These are phyloP conservation scores for Esox masquinongy DNA, from an alignment of 2,797 vertebrate species.

Conservation along the genomic window DNA sequence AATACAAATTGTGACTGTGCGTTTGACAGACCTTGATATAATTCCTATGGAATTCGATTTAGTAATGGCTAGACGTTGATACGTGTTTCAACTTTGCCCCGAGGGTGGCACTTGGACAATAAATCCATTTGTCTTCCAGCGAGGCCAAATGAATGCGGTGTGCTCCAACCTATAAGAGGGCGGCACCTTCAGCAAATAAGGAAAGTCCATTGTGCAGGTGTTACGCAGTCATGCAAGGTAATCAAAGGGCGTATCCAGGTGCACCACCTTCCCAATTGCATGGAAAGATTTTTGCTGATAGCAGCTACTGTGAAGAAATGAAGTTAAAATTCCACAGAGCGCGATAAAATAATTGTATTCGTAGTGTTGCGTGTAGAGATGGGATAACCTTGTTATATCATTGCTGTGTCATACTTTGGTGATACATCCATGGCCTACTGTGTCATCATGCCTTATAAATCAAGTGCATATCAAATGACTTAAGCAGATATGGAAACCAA, in stretches of 20 bases:
- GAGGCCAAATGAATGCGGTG: neutral
- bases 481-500: neutral
- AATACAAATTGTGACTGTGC: neutral
- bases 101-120: conserved; percentile 14
- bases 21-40: neutral
- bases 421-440: neutral
- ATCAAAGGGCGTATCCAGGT: neutral
- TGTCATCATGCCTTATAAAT: conserved; percentile 15
- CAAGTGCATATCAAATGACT: neutral
- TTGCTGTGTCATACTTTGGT: neutral
- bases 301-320: neutral
- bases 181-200: conserved; percentile 8
- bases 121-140: neutral
- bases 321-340: neutral
- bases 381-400: neutral
- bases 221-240: neutral
- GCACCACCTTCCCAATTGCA: neutral
- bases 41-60: conserved; percentile 5
- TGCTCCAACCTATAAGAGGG: neutral
- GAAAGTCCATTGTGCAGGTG: neutral
- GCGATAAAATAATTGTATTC: neutral
- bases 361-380: neutral
- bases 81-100: conserved; percentile 20
- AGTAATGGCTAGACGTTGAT: conserved; percentile 14
- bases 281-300: neutral